Conservation (phyloP, 2,797 vertebrate genomes). For the Brotula barbata region DNA sequence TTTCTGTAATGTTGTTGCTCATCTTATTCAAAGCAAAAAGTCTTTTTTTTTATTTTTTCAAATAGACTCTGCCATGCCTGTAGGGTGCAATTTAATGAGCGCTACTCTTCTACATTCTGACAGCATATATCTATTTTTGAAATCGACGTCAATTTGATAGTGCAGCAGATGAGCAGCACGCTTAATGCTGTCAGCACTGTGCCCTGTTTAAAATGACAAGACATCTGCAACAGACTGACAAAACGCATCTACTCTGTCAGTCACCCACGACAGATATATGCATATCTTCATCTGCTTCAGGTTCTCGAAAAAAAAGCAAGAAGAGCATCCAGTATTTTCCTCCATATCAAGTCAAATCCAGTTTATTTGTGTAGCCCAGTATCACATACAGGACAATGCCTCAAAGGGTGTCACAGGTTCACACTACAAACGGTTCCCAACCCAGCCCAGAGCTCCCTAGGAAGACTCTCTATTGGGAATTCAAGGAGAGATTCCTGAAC, state of each 20-base stretch:
- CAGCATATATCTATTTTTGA: constrained; percentile 64
- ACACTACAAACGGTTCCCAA: too few species aligned
- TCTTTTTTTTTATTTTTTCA: constrained; percentile 10
- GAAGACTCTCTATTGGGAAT: too few species aligned
- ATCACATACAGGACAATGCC: too few species aligned
- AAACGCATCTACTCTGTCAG: constrained; percentile 11
- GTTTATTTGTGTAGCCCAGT: too few species aligned
- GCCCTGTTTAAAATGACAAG: constrained; percentile 34
- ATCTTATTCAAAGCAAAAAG: constrained; percentile 22
- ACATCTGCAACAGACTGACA: constrained; percentile 37
- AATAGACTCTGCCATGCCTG: constrained; percentile 35
- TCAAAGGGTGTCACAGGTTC: too few species aligned
- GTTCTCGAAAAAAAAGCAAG: too few species aligned
- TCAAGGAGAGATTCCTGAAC: too few species aligned
- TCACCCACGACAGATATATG: background rate
- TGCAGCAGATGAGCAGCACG: constrained; percentile 42
- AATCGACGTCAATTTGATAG: constrained; percentile 49
- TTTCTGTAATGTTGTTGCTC: constrained; percentile 13
- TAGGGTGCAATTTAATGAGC: constrained; percentile 66
- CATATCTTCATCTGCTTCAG: background rate
- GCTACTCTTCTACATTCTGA: constrained; percentile 45
- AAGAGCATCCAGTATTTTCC: too few species aligned
- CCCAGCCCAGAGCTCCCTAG: too few species aligned
- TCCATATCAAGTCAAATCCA: too few species aligned
- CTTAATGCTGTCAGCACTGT: constrained; percentile 26